Base-by-base conservation (phyloP, 2,113 vertebrate species). In the Chionis minor region DNA sequence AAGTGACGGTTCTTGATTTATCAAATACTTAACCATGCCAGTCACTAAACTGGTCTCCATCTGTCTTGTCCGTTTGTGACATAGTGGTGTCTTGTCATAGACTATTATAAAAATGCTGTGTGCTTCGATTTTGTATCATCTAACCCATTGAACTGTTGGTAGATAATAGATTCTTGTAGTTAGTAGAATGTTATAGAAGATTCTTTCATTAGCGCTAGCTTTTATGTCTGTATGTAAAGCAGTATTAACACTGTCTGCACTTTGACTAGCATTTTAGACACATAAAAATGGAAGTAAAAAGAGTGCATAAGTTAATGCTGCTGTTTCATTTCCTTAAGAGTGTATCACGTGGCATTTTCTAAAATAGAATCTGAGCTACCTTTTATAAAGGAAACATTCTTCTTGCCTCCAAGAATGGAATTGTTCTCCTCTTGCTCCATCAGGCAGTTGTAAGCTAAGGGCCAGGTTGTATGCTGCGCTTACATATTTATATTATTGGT, bases 1-100 rank as follows among this genome's bases (percentile, higher is more conserved):
- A 99, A 99, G 99, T 99, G 98, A 98, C 80, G 97, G 98, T 98
- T 99, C 99, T 99, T 98, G 95, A 99, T 98, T 99, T 99, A 97
- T 98, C 97, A 97, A 98, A 98, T 98, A 97, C 95, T 98, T 98
- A 98, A 94, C 97, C 95, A 87, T 97, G 91, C 97, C 96, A 95
- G 98, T 98, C 97, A 95, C 88, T 77, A 96, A 96, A 86, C 97
- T 98, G 97, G 98, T 96, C 96, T 97, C 94, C 97, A 98, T 96
- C 96, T 97, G 97, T 98, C 96, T 97, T 54, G 91, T 97, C 92
- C 96, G 67, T 96, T 94, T 96, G 95, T 98, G 97, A 97, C 94
- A 93, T 90, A 96, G 95, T 83, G 73, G 15, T 97, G 89, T 97
- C 87, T 88, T 94, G 89, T 97, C 95, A 69, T 97, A 94, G 92